Evolutionary conservation across 2,113 vertebrate genomes (phyloP), one percentile per base, ranked within the genome.

Genomic region (Caracal caracal): DNA sequence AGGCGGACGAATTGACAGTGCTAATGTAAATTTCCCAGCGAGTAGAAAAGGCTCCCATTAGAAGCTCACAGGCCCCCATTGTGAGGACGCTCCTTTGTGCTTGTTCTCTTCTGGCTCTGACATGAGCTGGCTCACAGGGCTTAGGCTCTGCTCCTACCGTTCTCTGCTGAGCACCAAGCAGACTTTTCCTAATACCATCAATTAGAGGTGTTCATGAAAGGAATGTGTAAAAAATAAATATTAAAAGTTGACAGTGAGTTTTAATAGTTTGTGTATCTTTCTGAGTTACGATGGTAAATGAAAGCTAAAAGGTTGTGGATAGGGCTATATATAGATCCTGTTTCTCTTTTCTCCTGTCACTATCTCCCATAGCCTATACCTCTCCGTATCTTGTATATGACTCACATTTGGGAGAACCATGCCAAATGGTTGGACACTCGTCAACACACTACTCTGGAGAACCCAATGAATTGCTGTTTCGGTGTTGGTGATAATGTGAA

Each of bases 101-200:
- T 82, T 13, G n/a, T 94, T 95, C 59, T 96, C 84, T 75, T 79
- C 61, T 83, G 93, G 78, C 90, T 97, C 61, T 49, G 78, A 80
- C 15, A 8, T 15, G 43, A 93, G 90, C 90, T 91, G 65, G 24
- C 51, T 56, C 30, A 5, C 2, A 6, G 37, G 87, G 40, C 79
- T 96, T 90, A 10, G 76, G 30, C 85, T 75, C 26, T 59, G 53
- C 28, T 71, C 40, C 78, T 96, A 10, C 63, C 1, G 2, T 61
- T 95, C 78, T 35, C 20, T 70, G 35, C 49, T 66, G 85, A 89
- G 66, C 86, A 63, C 85, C 79, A 59, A 84, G 86, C 87, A 95
- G 59, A 76, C 40, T 95, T 90, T 65, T 82, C 71, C 37, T 59
- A 84, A 63, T 80, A 17, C 56, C 68, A 28, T 84, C 56, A 78